phyloP scores from a whole-genome alignment of 2,113 vertebrate species.

The human (Homo sapiens) region DNA sequence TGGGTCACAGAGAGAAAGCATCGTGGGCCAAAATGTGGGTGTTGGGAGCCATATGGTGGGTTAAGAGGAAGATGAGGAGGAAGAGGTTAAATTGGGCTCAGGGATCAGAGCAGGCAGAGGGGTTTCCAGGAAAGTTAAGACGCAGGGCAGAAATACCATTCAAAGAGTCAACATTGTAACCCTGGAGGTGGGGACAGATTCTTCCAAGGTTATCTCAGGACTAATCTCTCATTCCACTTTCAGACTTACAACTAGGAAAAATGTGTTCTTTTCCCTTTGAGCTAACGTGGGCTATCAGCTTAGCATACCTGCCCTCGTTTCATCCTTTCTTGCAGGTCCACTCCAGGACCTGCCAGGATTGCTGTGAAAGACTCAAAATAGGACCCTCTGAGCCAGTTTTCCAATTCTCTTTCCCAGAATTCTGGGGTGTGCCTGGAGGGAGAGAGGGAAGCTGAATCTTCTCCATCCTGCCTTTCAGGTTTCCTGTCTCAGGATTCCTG shows the following conservation, averaged over 20 bases:
- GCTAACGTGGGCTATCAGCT: neutral
- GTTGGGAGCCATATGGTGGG: neutral
- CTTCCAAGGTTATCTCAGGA: neutral
- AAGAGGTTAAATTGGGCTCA: neutral
- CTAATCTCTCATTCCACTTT: neutral
- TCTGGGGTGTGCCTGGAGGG: neutral
- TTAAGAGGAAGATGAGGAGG: neutral
- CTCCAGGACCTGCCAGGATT: neutral
- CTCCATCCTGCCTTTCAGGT: neutral
- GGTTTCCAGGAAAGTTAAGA: neutral
- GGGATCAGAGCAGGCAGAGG: accelerated
- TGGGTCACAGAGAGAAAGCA: neutral
- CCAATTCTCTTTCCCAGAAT: neutral
- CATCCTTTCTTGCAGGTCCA: neutral
- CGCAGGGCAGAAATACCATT: neutral
- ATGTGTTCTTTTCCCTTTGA: neutral
- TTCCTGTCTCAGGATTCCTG: neutral
- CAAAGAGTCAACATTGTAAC: neutral
- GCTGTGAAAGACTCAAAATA: neutral
- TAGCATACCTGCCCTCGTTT: neutral
- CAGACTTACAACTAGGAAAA: neutral
- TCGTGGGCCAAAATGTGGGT: neutral
- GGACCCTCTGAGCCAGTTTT: neutral
- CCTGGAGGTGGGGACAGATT: neutral
- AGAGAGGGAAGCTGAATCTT: neutral